Base-by-base conservation (phyloP, 1,140 invertebrate genomes). In the Macrobrachium rosenbergii region DNA sequence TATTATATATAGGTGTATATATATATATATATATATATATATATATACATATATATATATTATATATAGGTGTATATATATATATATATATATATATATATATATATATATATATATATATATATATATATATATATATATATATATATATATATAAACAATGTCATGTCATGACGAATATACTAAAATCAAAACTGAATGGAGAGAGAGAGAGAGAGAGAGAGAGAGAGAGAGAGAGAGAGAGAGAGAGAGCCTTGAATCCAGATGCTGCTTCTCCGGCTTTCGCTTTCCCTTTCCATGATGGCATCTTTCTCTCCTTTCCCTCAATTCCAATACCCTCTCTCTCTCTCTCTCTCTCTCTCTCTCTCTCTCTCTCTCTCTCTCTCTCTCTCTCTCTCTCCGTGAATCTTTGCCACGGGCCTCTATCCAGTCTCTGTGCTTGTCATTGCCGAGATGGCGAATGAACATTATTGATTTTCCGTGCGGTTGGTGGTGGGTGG, bases 61-160 rank as follows among this genome's bases (percentile, higher is more conserved):
- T 8, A 37, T 37, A 73, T 16, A 73, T 73, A 73, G 23, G 10
- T 73, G 21, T 73, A 16, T 23, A 73, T 73, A 73, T 73, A 73
- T 73, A 73, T 73, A 73, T 73, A 73, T 73, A 73, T 23, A 16
- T 73, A 73, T 73, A 73, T 73, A n/a, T 73, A 23, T 73, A 73
- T 73, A 23, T 73, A 73, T 73, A 73, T 73, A 73, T 73, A 73
- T 73, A 73, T 73, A 73, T 73, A 73, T 73, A 73, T 52, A 52
- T 75, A 75, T 75, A 75, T 75, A 75, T 75, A 75, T 75, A 73
- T 75, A 75, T 72, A 72, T 72, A 72, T 72, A 72, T 72, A 75
- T 28, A 75, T 28, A 75, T 28, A 75, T 28, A 75, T 28, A 75
- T 28, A 75, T 28, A 75, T 28, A 75, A 7, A 75, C 28, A 72